Evolutionary conservation across 2,888 invertebrate species (phyloP), one percentile per base, ranked within the genome.

Genomic region (Orchestes rusci): DNA sequence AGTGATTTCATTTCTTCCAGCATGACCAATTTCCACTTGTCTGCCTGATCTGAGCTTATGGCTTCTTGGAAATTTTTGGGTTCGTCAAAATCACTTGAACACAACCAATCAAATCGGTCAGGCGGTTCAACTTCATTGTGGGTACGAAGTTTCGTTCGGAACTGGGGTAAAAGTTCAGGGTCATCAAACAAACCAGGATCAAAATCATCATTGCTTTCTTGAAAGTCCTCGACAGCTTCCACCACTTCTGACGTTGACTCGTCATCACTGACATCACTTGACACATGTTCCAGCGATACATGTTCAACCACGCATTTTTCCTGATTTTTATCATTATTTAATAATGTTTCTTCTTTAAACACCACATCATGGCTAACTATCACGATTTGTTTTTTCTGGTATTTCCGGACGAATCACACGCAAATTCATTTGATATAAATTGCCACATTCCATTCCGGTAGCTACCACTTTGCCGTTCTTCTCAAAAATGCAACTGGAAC

Each of bases 371-470:
- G n/a, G n/a, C n/a, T n/a, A n/a, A n/a, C n/a, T n/a, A n/a, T n/a
- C n/a, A n/a, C 23, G 23, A 10, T 3, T 32, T 45, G 23, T n/a
- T 33, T 42, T 41, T 17, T 53, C 51, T 12, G 52, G 50, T 15
- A 51, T 17, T 19, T 35, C 54, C 5, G 56, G 36, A 38, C 51
- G 34, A 36, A 52, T 54, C n/a, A 45, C 56, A 35, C 43, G 39
- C 8, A 40, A 32, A 16, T 48, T 47, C 16, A 50, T 49, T 16
- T 33, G 32, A n/a, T n/a, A n/a, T n/a, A n/a, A n/a, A n/a, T n/a
- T n/a, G n/a, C n/a, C n/a, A n/a, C n/a, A n/a, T n/a, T n/a, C n/a
- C n/a, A n/a, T n/a, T n/a, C n/a, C n/a, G n/a, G n/a, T n/a, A n/a
- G n/a, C n/a, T n/a, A n/a, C n/a, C n/a, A n/a, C n/a, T n/a, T n/a